Base-by-base conservation (phyloP, 1,140 invertebrate species). In the Macrocentrus cingulum region DNA sequence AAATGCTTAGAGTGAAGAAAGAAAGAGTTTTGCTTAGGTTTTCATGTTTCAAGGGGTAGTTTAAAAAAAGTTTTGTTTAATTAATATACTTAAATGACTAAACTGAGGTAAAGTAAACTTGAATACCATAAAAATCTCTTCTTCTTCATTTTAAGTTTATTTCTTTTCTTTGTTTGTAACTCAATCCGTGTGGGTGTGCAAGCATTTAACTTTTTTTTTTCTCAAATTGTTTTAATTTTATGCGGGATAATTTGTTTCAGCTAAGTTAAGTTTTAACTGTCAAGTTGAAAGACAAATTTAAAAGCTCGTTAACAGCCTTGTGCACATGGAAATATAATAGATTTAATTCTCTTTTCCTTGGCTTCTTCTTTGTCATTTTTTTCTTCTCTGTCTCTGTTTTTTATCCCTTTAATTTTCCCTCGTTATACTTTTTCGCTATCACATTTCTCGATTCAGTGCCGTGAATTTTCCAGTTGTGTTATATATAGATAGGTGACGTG, bases 281-380 rank as follows among this genome's bases (percentile, higher is more conserved):
- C n/a, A 2, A 44, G 6, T 11, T 6, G 3, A 13, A 44, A 44
- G 22, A 5, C 15, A 19, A 44, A 41, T 41, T 13, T 16, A 41
- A 41, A 41, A 15, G 39, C 25, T 29, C 25, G 25, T 44, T 19
- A 19, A 44, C 42, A 19, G 11, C 22, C 16, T 44, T 8, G 19
- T 19, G 19, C 16, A 44, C 42, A 44, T 7, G 42, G 16, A 44
- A 44, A 44, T 44, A 6, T 19, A 44, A 44, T 44, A 19, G 16
- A 44, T 19, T 44, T 4, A 19, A 15, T 19, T 44, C 42, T 15
- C 22, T 44, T 11, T 44, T 9, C 5, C 22, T 6, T 8, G 11
- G 42, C 16, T 19, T 2, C 42, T 19, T 19, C 19, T 16, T 44
- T 44, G 18, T 18, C 11, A 15, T 18, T 11, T 19, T 16, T 44